A percentile compares a stretch with the other conserved stretches of the same genome.
Evolutionary conservation across 1,140 invertebrate species (phyloP).

Genomic region (Drosophila triauraria): DNA sequence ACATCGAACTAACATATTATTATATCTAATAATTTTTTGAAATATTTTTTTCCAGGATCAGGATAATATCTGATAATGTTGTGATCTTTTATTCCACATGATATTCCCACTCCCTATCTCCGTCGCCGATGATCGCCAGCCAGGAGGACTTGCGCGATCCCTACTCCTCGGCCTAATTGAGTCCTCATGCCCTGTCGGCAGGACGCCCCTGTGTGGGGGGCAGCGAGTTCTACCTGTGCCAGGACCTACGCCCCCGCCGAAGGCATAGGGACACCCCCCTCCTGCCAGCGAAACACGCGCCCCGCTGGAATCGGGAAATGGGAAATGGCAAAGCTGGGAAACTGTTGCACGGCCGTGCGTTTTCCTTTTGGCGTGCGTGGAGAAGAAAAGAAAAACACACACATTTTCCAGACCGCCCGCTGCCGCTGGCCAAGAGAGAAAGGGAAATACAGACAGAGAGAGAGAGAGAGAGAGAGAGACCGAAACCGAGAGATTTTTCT

Average conservation of each 20-base stretch:
- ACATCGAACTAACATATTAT: too few relatives aligned
- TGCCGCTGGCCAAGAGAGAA: constrained; percentile 12
- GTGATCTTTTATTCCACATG: too few relatives aligned
- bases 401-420: constrained; percentile 63
- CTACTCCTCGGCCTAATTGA: constrained; percentile 45
- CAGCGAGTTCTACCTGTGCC: constrained; percentile 9
- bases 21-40: too few relatives aligned
- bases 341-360: constrained; percentile 41
- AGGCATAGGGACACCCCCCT: neutral
- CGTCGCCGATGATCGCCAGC: neutral
- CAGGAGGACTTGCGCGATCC: constrained; percentile 6
- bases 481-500: constrained; percentile 30
- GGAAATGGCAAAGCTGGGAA: constrained; percentile 19
- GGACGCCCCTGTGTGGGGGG: constrained; percentile 21
- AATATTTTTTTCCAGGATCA: neutral
- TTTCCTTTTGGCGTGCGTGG: constrained; percentile 42
- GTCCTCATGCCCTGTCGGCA: constrained; percentile 51
- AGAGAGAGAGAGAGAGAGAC: constrained; percentile 9
- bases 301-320: constrained; percentile 40
- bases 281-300: constrained; percentile 30
- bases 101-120: neutral
- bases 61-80: neutral
- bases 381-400: constrained; percentile 29
- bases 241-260: constrained; percentile 10
- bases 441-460: neutral